These are phyloP conservation scores for Rhizoglyphus robini DNA, from an alignment of 1,140 invertebrate genomes.

Conservation along the genomic window DNA sequence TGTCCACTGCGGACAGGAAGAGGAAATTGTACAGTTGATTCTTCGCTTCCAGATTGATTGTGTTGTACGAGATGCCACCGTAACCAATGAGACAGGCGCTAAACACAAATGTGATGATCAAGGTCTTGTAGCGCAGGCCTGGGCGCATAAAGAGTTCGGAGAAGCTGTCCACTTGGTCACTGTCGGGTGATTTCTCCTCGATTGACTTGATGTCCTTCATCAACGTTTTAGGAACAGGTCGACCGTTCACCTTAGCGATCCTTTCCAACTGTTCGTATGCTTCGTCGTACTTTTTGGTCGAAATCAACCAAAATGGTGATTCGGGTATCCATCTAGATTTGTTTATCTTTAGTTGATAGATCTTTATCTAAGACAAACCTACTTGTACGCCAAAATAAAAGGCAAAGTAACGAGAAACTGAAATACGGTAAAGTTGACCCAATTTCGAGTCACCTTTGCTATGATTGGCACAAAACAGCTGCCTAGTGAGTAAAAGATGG, in stretches of 20 bases:
- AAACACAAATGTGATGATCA: slow-evolving; percentile 20
- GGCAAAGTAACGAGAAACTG: slow-evolving; percentile 19
- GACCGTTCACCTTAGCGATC: slow-evolving; percentile 32
- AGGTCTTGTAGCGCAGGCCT: slow-evolving; percentile 23
- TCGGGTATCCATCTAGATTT: slow-evolving; percentile 34
- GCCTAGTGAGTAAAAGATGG: slow-evolving; percentile 71
- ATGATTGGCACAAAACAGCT: slow-evolving; percentile 62
- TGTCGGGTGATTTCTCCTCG: neutral
- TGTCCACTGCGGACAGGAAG: slow-evolving; percentile 35
- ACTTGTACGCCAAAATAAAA: slow-evolving; percentile 22
- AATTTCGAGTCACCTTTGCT: slow-evolving; percentile 65
- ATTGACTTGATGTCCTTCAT: slow-evolving; percentile 13
- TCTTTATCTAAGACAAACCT: neutral
- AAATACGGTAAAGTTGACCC: slow-evolving; percentile 40
- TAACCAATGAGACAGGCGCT: slow-evolving; percentile 26
- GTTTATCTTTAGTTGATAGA: neutral
- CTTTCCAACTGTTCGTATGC: slow-evolving; percentile 32
- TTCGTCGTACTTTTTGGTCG: slow-evolving; percentile 33
- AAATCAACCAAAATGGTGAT: slow-evolving; percentile 39
- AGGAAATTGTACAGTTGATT: slow-evolving; percentile 50
- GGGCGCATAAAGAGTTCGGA: slow-evolving; percentile 25
- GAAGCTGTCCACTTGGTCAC: slow-evolving; percentile 17
- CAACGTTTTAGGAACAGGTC: slow-evolving; percentile 23
- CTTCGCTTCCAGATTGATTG: slow-evolving; percentile 28
- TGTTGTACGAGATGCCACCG: slow-evolving; percentile 28